Evolutionary conservation across 2,113 vertebrate species (phyloP).

Genomic region (Alethe diademata): DNA sequence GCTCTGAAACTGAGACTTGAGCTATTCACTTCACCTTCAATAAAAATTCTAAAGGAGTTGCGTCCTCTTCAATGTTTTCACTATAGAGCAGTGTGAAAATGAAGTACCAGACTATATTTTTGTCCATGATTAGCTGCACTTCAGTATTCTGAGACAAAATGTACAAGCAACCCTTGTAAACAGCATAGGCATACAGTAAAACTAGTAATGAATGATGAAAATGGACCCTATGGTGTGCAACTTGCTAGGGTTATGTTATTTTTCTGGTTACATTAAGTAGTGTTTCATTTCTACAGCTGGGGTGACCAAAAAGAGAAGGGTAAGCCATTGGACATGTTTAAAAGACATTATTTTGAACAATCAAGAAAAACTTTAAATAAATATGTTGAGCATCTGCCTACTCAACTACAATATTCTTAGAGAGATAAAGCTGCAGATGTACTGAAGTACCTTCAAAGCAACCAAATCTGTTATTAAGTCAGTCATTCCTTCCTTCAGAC

Average conservation of each 20-base stretch:
- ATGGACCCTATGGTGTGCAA: background rate
- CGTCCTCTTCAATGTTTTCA: background rate
- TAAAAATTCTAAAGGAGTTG: background rate
- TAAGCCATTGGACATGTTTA: background rate
- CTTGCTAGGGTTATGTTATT: background rate
- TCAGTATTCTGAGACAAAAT: background rate
- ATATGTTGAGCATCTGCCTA: background rate
- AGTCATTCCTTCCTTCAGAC: background rate
- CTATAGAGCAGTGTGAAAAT: background rate
- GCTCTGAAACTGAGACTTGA: background rate
- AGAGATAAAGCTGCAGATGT: background rate
- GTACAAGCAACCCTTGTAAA: background rate
- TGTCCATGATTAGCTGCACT: background rate
- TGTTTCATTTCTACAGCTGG: background rate
- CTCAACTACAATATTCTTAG: background rate
- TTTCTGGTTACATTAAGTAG: background rate
- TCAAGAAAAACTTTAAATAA: background rate
- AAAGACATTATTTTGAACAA: background rate
- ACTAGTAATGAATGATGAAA: background rate
- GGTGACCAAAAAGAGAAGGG: background rate
- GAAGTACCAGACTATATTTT: background rate
- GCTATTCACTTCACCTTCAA: background rate
- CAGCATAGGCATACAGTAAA: background rate
- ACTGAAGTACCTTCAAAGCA: background rate
- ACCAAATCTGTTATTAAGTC: background rate